Base-by-base conservation (phyloP, 2,113 vertebrate genomes). In the Halichoerus grypus region DNA sequence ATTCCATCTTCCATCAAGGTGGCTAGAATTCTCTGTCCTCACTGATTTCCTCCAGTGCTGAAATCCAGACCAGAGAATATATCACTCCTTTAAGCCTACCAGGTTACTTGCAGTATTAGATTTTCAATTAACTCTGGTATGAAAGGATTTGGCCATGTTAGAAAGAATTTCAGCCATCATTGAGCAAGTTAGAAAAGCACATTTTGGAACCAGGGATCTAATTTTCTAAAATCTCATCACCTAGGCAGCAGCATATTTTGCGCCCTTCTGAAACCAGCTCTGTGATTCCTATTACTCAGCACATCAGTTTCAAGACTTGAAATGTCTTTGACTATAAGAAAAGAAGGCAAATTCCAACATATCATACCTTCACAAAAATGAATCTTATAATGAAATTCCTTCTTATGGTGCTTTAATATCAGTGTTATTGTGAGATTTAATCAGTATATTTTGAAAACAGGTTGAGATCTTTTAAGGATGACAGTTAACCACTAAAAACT, bases 121-220 rank as follows among this genome's bases (percentile, higher is more conserved):
- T 79, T 96, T 97, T 80, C 51, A 77, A 24, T 82, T 31, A 86
- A 86, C n/a, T 85, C 79, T 82, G 51, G 39, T 42, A 89, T 82
- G 21, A 92, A 89, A 55, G 55, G 53, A 92, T 72, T 51, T 46
- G 28, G 26, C 3, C 22, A 16, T 9, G 0, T 46, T 79, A 80
- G 72, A 77, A 94, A 57, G 86, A 92, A 71, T 82, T 94, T 92
- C 28, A 49, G 15, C 55, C 39, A 59, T 94, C 84, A 53, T 10
- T 77, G 74, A 92, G 59, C 31, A 67, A 77, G 59, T 59, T 24
- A 83, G 24, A n/a, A 63, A 81, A 61, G n/a, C 2, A 26, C 84
- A 46, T 74, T 95, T 71, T 55, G 57, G 65, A 86, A 26, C 3
- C 39, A 46, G 63, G n/a, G 11, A 55, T 80, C 61, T 61, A 33